A percentile compares a stretch with the other conserved stretches of the same genome.
Conservation (phyloP, 2,113 vertebrate species). For the Thalassoma bifasciatum region DNA sequence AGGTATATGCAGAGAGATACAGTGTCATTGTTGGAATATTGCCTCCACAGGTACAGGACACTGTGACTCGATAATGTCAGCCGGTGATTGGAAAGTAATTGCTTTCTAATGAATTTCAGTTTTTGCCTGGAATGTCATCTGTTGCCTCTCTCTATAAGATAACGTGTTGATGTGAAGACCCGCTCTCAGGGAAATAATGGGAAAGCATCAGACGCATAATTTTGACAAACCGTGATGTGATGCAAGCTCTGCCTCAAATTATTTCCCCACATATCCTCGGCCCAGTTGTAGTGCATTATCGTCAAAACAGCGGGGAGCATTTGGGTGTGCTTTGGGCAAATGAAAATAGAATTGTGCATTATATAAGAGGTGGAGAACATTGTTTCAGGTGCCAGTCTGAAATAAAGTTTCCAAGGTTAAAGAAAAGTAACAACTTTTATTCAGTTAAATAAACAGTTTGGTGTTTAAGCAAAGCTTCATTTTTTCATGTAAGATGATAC, state of each 20-base stretch:
- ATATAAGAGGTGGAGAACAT: conserved; percentile 3
- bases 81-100: conserved; percentile 69
- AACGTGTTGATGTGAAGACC: conserved; percentile 39
- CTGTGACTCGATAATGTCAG: conserved; percentile 66
- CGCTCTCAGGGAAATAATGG: conserved; percentile 45
- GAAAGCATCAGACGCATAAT: conserved; percentile 19
- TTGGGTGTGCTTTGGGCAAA: conserved; percentile 1
- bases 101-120: conserved; percentile 69
- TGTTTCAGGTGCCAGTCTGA: background rate
- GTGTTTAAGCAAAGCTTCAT: too few relatives aligned
- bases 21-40: conserved; percentile 60
- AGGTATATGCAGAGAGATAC: conserved; percentile 52
- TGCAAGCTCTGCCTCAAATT: conserved; percentile 25
- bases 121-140: conserved; percentile 55
- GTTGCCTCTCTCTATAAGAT: conserved; percentile 49
- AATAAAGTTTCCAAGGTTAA: conserved; percentile 8
- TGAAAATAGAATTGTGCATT: conserved; percentile 25
- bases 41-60: conserved; percentile 50
- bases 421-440: background rate
- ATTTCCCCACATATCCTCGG: conserved; percentile 18
- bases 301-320: conserved; percentile 6
- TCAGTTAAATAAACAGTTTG: background rate
- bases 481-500: too few relatives aligned
- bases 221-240: conserved; percentile 21
- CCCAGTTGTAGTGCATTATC: conserved; percentile 29